A percentile compares a stretch with the other conserved stretches of the same genome.
phyloP scores from a whole-genome alignment of 2,888 invertebrate genomes.

The Pachymerium ferrugineum region DNA sequence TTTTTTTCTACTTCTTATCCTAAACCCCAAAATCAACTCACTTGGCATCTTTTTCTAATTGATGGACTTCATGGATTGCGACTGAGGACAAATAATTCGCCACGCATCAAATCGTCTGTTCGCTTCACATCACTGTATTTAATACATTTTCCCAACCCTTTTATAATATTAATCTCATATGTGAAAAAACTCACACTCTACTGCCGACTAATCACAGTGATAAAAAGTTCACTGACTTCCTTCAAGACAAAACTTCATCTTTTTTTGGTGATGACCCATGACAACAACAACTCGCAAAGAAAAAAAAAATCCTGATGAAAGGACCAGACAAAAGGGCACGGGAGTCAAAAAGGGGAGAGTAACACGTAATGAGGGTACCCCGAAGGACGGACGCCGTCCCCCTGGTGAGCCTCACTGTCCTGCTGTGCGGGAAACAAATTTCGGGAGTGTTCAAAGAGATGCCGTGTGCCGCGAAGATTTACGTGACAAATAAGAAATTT shows the following conservation, averaged over 20 bases:
- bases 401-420: neutral
- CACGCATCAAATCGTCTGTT: neutral
- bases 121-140: conserved; percentile 2
- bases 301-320: neutral
- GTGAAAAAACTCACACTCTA: conserved; percentile 1
- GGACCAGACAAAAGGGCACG: neutral
- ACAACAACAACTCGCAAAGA: neutral
- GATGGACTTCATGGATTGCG: neutral
- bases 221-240: conserved; percentile 17
- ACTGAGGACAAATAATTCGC: conserved; percentile 11
- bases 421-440: conserved; percentile 29
- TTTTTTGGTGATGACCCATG: neutral
- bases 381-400: conserved; percentile 15
- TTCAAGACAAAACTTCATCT: neutral
- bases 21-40: no score
- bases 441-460: conserved; percentile 29
- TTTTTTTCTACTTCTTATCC: neutral
- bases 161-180: neutral
- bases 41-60: no score
- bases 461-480: neutral
- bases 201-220: neutral
- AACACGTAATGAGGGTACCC: neutral
- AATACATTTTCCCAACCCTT: neutral
- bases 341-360: neutral
- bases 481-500: neutral